Base-by-base conservation (phyloP, 1,140 invertebrate species). In the Lordiphosa clarofinis region DNA sequence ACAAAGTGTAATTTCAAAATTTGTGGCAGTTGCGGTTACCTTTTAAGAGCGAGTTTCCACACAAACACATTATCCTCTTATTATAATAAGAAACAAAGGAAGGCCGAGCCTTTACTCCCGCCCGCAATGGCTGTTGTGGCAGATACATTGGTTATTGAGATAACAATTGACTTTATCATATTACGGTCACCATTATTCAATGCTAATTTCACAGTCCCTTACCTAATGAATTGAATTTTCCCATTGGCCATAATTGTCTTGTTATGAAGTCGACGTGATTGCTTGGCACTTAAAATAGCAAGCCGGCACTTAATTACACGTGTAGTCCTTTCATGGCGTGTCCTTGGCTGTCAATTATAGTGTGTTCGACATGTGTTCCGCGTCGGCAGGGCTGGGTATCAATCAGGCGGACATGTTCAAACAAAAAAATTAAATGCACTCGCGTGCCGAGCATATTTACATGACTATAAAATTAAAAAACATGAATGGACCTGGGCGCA, bases 391-490 rank as follows among this genome's bases (percentile, higher is more conserved):
- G 31, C 13, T 43, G 68, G 44, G 72, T 64, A 84, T 82, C 76
- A 82, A 82, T 84, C 76, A 84, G 61, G 59, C 61, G 63, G 61
- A 82, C 78, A 81, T 82, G 76, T 84, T 76, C 65, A 70, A 82
- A 69, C 76, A 76, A 84, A 28, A 60, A 33, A 79, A 82, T 82
- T 72, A 82, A 82, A 82, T 82, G 78, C 59, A 76, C 37, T 82
- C 72, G 76, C 76, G 76, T 81, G 76, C 63, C 46, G 38, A 9
- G 28, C 54, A 57, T 74, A 69, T 84, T 81, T 81, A 81, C 76
- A 81, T 76, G 76, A 82, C 76, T 84, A 82, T 84, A 82, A 82
- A 84, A 82, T 82, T 82, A 82, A 81, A 81, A 76, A 82, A 81
- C 76, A 81, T 76, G 59, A 81, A 81, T 65, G 72, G 42, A 64